A percentile compares a stretch with the other conserved stretches of the same genome.
phyloP scores from a whole-genome alignment of 2,888 invertebrate genomes.

The Girardia tigrina region DNA sequence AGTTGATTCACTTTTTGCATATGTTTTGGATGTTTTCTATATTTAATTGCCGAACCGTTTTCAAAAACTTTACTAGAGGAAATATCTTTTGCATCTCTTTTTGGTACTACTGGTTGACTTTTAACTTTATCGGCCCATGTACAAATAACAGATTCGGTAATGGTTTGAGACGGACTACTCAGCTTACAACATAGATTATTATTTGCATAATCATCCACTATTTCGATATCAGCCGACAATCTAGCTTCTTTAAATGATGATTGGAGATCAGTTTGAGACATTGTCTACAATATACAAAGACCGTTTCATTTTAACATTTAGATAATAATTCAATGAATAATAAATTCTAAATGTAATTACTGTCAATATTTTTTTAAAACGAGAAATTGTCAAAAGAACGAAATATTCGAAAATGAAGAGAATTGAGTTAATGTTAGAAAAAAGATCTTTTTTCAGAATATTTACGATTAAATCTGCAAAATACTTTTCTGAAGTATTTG shows the following conservation, averaged over 20 bases:
- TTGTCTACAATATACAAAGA: too few relatives aligned
- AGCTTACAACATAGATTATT: not conserved
- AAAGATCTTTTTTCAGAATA: too few relatives aligned
- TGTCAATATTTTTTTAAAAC: too few relatives aligned
- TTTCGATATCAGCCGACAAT: not conserved
- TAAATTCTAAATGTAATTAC: too few relatives aligned
- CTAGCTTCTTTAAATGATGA: not conserved
- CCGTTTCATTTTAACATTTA: too few relatives aligned
- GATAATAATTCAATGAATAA: too few relatives aligned
- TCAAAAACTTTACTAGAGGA: not conserved
- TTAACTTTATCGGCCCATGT: slow-evolving; percentile 31
- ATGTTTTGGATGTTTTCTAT: not conserved
- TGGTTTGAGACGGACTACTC: slow-evolving; percentile 3
- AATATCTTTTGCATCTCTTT: not conserved
- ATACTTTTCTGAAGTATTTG: too few relatives aligned
- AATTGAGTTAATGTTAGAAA: too few relatives aligned
- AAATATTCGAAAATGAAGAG: too few relatives aligned
- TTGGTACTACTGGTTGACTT: not conserved
- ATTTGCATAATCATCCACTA: not conserved
- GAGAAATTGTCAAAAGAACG: too few relatives aligned
- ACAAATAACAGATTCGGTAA: slow-evolving; percentile 32
- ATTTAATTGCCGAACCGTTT: not conserved
- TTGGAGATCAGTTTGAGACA: slow-evolving; percentile 13
- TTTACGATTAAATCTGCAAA: too few relatives aligned
- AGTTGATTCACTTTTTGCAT: not conserved